phyloP scores from a whole-genome alignment of 1,140 invertebrate genomes.

The Monochamus saltuarius region DNA sequence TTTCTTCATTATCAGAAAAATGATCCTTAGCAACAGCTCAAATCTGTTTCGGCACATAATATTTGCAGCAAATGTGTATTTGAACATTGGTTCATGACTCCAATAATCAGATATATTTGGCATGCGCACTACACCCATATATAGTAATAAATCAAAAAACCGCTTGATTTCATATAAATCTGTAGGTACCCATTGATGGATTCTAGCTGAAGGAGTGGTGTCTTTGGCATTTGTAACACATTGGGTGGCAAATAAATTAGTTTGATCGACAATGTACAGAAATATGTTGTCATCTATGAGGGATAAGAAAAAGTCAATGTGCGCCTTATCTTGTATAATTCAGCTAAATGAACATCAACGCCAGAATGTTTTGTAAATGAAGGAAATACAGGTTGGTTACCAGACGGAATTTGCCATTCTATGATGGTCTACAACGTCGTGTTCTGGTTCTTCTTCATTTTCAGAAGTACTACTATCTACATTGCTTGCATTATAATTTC shows the following conservation, averaged over 20 bases:
- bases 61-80: too few relatives aligned
- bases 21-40: conserved; percentile 6
- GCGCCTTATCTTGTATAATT: too few relatives aligned
- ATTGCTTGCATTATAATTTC: not conserved
- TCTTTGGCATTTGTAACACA: not conserved
- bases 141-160: conserved; percentile 4
- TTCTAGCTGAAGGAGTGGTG: not conserved
- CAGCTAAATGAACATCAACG: too few relatives aligned
- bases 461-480: not conserved
- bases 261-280: not conserved
- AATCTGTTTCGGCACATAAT: conserved; percentile 1
- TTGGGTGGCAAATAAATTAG: not conserved
- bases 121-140: conserved; percentile 18
- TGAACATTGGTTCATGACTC: not conserved
- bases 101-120: too few relatives aligned
- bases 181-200: not conserved
- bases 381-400: not conserved
- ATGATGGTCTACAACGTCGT: too few relatives aligned
- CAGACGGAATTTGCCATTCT: not conserved
- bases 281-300: too few relatives aligned
- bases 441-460: too few relatives aligned
- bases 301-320: too few relatives aligned
- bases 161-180: not conserved
- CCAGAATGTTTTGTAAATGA: not conserved
- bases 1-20: conserved; percentile 16